Percentiles rank a stretch among this genome's conserved stretches.
phyloP scores from a whole-genome alignment of 2,888 invertebrate species.

The Gasteruption jaculator region DNA sequence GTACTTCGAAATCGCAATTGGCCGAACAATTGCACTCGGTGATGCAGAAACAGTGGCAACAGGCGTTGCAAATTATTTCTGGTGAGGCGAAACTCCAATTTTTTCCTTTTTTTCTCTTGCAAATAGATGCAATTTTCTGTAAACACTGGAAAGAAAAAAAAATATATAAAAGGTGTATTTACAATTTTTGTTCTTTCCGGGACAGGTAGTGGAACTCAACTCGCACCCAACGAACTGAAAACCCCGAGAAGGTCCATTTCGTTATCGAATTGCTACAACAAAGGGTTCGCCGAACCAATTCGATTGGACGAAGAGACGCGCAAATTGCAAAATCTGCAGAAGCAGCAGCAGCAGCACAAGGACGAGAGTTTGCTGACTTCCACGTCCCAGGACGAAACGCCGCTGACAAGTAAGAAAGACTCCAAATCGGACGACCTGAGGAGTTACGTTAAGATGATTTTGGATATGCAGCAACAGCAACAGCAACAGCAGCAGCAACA shows the following conservation, averaged over 20 bases:
- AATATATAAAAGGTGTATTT: slow-evolving; percentile 7
- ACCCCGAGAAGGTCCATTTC: slow-evolving; percentile 34
- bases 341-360: slow-evolving; percentile 26
- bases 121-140: slow-evolving; percentile 1
- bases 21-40: slow-evolving; percentile 72
- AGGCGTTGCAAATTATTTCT: slow-evolving; percentile 68
- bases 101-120: neutral
- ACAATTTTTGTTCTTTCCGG: neutral
- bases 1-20: slow-evolving; percentile 60
- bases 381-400: slow-evolving; percentile 43
- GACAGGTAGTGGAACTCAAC: slow-evolving; percentile 36
- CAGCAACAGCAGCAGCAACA: too few relatives aligned
- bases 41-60: slow-evolving; percentile 79
- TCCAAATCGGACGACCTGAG: slow-evolving; percentile 52
- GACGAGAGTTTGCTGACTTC: slow-evolving; percentile 36
- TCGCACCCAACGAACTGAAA: slow-evolving; percentile 32
- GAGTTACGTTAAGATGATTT: slow-evolving; percentile 53
- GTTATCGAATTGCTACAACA: slow-evolving; percentile 31
- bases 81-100: slow-evolving; percentile 24
- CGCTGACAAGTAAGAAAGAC: slow-evolving; percentile 42
- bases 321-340: slow-evolving; percentile 15
- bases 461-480: slow-evolving; percentile 45
- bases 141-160: neutral
- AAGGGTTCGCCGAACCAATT: slow-evolving; percentile 32
- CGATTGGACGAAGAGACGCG: slow-evolving; percentile 24